These are phyloP conservation scores for Myocastor coypus DNA, from an alignment of 2,113 vertebrate genomes.

Conservation along the genomic window DNA sequence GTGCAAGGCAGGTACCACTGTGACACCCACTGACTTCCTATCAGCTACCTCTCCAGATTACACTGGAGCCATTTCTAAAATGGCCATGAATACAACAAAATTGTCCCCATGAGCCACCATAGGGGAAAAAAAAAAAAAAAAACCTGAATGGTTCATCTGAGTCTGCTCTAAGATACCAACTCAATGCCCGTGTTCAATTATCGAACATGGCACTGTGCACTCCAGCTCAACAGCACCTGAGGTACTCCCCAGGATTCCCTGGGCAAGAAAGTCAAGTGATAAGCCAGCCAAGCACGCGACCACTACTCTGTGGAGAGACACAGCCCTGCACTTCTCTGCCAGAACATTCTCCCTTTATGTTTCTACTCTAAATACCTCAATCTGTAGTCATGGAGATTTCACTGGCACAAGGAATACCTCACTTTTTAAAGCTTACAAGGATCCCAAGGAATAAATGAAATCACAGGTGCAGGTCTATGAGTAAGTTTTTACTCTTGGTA, in stretches of 20 bases:
- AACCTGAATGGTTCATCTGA: neutral
- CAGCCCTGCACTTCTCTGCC: neutral
- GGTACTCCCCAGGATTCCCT: neutral
- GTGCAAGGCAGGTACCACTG: neutral
- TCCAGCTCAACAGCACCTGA: neutral
- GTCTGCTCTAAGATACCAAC: neutral
- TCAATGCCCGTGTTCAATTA: neutral
- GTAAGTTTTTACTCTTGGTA: neutral
- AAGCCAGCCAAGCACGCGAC: neutral
- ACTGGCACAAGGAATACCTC: neutral
- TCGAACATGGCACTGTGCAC: neutral
- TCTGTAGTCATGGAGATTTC: neutral
- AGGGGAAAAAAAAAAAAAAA: too few relatives aligned
- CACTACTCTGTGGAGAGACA: neutral
- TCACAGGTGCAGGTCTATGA: neutral
- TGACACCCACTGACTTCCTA: neutral
- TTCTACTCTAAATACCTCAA: too few relatives aligned
- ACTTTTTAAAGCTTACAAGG: neutral
- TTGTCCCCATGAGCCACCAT: neutral
- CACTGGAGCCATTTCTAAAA: neutral
- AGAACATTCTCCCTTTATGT: neutral
- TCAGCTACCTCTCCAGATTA: neutral
- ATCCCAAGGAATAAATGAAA: neutral
- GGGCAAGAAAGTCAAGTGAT: neutral
- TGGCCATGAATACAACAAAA: neutral